Evolutionary conservation across 2,888 invertebrate genomes (phyloP), one percentile per base, ranked within the genome.

Genomic region (Nephrotoma appendiculata): DNA sequence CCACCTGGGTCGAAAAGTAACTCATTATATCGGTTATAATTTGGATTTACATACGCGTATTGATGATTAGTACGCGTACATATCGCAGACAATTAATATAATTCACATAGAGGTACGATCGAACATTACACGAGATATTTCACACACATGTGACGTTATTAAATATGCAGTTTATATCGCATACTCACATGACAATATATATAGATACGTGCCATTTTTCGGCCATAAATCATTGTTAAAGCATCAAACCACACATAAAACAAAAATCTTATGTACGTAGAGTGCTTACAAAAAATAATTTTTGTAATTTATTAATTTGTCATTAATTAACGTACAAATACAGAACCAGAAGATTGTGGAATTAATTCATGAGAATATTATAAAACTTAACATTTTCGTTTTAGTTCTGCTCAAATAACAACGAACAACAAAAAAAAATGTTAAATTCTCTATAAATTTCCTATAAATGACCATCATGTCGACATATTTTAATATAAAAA

Each of bases 401-500:
- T 48, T n/a, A 48, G 48, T 48, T 48, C 4, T 11, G 11, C 5
- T 48, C n/a, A 48, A 48, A 48, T 12, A 12, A 48, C 31, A 31
- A 31, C 31, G 31, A 31, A 31, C 2, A 31, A 31, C 31, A 31
- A 31, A 31, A 31, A 19, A 11, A 5, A 12, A 5, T n/a, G n/a
- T 85, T n/a, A 85, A 15, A 42, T 85, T 43, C n/a, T 85, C 85
- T 85, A 41, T 85, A 83, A 83, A 83, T 83, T 83, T 83, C 41
- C 41, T 85, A 42, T 43, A 85, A 85, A 43, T 85, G 85, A 43
- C 43, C 42, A 43, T 85, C 85, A 43, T 85, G 85, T 85, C 85
- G 85, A 85, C 85, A 85, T 85, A 85, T 85, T 85, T 85, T 42
- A 85, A 85, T 42, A 83, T 41, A 83, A 41, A 83, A 83, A 83